Percentiles rank a stretch among this genome's conserved stretches.
phyloP scores from a whole-genome alignment of 2,888 invertebrate genomes.

The Molorchus minor region DNA sequence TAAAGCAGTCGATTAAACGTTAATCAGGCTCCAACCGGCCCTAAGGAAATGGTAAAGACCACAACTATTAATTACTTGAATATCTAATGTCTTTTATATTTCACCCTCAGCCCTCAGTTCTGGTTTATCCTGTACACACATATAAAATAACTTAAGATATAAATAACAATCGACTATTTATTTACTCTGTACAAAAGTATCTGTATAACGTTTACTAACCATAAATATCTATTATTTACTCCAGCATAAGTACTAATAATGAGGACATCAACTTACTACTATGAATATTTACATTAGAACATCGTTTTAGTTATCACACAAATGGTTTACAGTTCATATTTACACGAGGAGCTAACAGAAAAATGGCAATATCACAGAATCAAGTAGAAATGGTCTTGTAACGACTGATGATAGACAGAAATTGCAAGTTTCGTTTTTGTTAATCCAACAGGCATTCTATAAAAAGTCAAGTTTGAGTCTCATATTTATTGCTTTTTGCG shows the following conservation, averaged over 20 bases:
- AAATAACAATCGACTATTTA: slow-evolving; percentile 10
- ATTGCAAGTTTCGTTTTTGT: not conserved
- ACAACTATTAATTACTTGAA: no score
- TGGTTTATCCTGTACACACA: no score
- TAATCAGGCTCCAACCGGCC: no score
- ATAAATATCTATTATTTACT: not conserved
- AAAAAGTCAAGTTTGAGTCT: slow-evolving; percentile 43
- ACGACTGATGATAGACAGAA: slow-evolving; percentile 23
- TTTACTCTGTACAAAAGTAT: slow-evolving; percentile 10
- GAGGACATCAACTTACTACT: slow-evolving; percentile 9
- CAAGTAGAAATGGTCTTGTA: slow-evolving; percentile 20
- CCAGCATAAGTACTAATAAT: not conserved
- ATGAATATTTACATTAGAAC: slow-evolving; percentile 33
- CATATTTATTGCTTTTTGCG: slow-evolving; percentile 50
- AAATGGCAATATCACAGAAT: slow-evolving; percentile 39
- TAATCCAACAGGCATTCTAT: slow-evolving; percentile 1
- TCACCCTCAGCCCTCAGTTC: no score
- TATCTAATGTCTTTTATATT: no score
- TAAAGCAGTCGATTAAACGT: no score
- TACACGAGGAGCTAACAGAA: slow-evolving; percentile 29
- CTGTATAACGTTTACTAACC: slow-evolving; percentile 2
- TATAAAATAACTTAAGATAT: slow-evolving; percentile 22
- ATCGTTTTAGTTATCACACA: slow-evolving; percentile 39
- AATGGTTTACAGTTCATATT: slow-evolving; percentile 27
- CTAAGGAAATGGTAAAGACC: no score